Evolutionary conservation across 2,113 vertebrate genomes (phyloP).

Genomic region (Hippocampus guttulatus): DNA sequence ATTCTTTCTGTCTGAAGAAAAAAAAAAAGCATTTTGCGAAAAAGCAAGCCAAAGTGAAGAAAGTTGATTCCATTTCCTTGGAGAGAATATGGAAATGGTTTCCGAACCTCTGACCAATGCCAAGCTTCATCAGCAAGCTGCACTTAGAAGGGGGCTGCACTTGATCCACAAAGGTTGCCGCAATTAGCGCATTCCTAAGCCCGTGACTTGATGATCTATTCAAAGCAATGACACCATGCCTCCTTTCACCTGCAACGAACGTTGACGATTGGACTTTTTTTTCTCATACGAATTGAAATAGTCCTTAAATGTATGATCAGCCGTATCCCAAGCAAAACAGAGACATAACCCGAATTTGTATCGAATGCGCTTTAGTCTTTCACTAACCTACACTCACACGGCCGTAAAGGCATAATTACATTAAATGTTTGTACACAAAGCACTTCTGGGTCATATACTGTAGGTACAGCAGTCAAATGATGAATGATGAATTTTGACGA

Average conservation of each 20-base stretch:
- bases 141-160: constrained; percentile 36
- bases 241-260: constrained; percentile 26
- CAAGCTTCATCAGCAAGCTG: constrained; percentile 22
- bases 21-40: constrained; percentile 6
- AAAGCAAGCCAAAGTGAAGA: not conserved
- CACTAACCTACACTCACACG: no score
- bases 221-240: constrained; percentile 48
- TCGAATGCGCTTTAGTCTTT: no score
- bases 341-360: not conserved
- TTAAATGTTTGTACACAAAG: no score
- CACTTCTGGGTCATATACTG: no score
- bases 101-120: constrained; percentile 29
- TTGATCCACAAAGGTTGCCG: constrained; percentile 40
- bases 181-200: constrained; percentile 57
- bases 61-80: not conserved
- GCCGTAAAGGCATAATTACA: no score
- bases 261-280: constrained; percentile 11
- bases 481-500: no score
- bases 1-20: constrained; percentile 52
- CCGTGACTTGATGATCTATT: constrained; percentile 63
- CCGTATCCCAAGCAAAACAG: not conserved
- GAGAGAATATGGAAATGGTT: constrained; percentile 1
- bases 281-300: not conserved
- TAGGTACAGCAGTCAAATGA: no score
- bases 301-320: not conserved